Conservation (phyloP, 64 coral and sea anemone species). For the Montipora capricornis region DNA sequence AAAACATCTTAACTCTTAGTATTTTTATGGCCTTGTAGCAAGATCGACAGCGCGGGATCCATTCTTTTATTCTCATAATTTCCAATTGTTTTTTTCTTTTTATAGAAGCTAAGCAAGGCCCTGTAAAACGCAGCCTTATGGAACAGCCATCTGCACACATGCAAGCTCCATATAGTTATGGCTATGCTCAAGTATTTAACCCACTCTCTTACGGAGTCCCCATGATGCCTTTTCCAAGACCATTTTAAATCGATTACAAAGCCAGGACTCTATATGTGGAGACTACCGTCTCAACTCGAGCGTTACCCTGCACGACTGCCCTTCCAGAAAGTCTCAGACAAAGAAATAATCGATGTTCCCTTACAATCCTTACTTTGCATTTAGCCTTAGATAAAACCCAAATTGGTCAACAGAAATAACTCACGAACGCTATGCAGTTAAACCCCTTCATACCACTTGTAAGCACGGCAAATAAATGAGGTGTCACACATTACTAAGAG, state of each 20-base stretch:
- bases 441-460: too few relatives aligned
- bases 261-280: not conserved
- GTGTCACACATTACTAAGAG: too few relatives aligned
- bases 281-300: too few relatives aligned
- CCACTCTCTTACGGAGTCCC: conserved; percentile 22
- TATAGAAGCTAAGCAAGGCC: conserved; percentile 13
- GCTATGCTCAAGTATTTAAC: conserved; percentile 43
- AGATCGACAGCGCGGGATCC: not conserved
- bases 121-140: conserved; percentile 40
- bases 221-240: conserved; percentile 50
- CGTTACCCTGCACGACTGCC: not conserved
- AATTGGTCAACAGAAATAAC: too few relatives aligned
- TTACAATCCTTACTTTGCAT: not conserved
- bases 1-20: too few relatives aligned
- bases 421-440: too few relatives aligned
- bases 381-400: not conserved
- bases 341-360: not conserved
- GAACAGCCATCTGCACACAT: conserved; percentile 13
- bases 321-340: not conserved
- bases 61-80: not conserved
- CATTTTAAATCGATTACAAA: conserved; percentile 25
- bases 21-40: too few relatives aligned
- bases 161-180: conserved; percentile 10
- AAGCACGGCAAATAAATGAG: too few relatives aligned
- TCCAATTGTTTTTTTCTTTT: not conserved